Percentiles rank a stretch among this genome's conserved stretches.
These are phyloP conservation scores for Grantiella picta DNA, from an alignment of 2,113 vertebrate genomes.

Conservation along the genomic window DNA sequence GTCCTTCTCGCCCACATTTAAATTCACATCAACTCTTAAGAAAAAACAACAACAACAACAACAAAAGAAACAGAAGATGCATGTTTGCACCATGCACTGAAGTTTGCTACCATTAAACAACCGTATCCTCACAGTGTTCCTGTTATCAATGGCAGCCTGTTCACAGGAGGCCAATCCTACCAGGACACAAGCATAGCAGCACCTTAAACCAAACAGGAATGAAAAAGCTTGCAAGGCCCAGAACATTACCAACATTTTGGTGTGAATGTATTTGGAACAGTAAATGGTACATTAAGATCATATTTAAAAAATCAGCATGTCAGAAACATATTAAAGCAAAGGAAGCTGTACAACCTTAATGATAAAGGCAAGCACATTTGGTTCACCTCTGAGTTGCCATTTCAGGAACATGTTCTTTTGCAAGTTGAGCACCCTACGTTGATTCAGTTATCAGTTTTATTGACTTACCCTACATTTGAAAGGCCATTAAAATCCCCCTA, in stretches of 20 bases:
- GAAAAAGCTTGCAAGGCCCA: background rate
- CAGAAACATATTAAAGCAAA: slow-evolving; percentile 38
- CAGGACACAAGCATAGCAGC: background rate
- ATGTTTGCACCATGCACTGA: background rate
- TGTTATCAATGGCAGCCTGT: background rate
- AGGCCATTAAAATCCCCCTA: background rate
- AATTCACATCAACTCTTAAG: background rate
- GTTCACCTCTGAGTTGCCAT: background rate
- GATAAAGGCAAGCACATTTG: slow-evolving; percentile 1
- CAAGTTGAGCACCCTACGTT: background rate
- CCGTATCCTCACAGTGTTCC: background rate
- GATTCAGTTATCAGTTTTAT: background rate
- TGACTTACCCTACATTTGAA: background rate
- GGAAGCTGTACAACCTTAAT: background rate
- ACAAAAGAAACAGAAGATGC: background rate
- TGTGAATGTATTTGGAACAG: slow-evolving; percentile 21
- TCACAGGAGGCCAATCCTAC: background rate
- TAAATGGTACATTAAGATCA: background rate
- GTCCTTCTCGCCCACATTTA: background rate
- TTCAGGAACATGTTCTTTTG: background rate
- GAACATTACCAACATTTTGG: background rate
- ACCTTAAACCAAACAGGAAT: background rate
- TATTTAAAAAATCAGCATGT: background rate
- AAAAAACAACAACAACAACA: background rate
- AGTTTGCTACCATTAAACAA: background rate